phyloP scores from a whole-genome alignment of 2,888 invertebrate genomes.

The Drosophila monieri region DNA sequence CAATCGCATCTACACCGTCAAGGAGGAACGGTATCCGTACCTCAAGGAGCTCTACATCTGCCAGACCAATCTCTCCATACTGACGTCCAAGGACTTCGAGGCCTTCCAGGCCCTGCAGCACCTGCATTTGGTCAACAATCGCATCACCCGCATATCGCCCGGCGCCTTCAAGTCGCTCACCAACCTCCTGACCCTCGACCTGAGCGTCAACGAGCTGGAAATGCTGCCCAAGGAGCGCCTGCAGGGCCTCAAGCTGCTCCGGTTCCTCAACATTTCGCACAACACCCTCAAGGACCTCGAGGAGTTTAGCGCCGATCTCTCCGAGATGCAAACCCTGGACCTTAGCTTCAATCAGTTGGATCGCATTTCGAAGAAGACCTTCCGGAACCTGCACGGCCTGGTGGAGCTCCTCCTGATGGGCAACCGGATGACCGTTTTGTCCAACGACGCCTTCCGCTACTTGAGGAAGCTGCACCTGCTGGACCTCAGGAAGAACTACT shows the following conservation, averaged over 20 bases:
- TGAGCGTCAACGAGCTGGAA: conserved; percentile 93
- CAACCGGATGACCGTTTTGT: conserved; percentile 92
- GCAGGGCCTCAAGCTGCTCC: conserved; percentile 89
- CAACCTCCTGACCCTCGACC: conserved; percentile 90
- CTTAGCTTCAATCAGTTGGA: conserved; percentile 93
- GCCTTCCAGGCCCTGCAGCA: conserved; percentile 91
- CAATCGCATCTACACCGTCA: conserved; percentile 88
- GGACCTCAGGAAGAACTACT: conserved; percentile 92
- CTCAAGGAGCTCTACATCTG: conserved; percentile 92
- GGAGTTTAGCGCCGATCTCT: conserved; percentile 91
- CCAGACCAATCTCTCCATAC: conserved; percentile 91
- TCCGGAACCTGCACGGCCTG: conserved; percentile 90
- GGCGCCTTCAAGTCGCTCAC: conserved; percentile 92
- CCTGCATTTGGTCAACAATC: conserved; percentile 89
- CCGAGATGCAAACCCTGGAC: conserved; percentile 91
- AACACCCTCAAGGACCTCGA: conserved; percentile 92
- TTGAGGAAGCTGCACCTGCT: conserved; percentile 90
- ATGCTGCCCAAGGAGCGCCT: conserved; percentile 93
- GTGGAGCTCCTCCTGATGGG: conserved; percentile 91
- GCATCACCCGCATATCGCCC: conserved; percentile 91
- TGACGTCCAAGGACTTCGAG: conserved; percentile 93
- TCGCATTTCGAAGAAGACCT: conserved; percentile 90
- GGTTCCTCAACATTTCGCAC: conserved; percentile 91
- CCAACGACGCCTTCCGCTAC: conserved; percentile 90
- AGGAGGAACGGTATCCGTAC: conserved; percentile 89